These are phyloP conservation scores for Homarus gammarus DNA, from an alignment of 2,888 invertebrate species.

Conservation along the genomic window DNA sequence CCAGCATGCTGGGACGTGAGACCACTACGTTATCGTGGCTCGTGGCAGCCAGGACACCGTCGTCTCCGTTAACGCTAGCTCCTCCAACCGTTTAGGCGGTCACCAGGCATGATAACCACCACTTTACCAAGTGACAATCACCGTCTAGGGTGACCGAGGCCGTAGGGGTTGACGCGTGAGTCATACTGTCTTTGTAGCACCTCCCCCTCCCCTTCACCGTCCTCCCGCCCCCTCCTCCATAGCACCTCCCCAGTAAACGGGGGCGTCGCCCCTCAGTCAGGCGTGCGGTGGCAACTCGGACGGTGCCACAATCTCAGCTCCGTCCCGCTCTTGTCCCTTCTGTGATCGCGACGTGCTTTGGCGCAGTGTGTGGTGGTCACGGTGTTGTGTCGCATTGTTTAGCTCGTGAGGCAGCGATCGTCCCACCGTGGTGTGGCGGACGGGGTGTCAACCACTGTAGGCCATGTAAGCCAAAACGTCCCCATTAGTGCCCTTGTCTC, in stretches of 20 bases:
- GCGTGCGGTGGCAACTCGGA: slow-evolving; percentile 48
- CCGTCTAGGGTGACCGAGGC: not conserved
- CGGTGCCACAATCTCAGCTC: slow-evolving; percentile 33
- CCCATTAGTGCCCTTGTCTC: not conserved
- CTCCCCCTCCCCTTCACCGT: slow-evolving; percentile 19
- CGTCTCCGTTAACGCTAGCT: not conserved
- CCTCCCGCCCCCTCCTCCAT: slow-evolving; percentile 20
- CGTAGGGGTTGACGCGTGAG: slow-evolving; percentile 32
- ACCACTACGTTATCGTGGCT: slow-evolving; percentile 3
- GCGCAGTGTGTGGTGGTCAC: not conserved
- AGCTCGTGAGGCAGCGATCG: not conserved
- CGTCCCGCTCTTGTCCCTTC: not conserved
- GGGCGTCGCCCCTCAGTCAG: slow-evolving; percentile 67
- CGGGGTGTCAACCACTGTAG: not conserved
- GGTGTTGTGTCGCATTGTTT: not conserved
- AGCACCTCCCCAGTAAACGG: slow-evolving; percentile 38
- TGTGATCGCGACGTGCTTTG: not conserved
- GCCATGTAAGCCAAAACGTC: not conserved
- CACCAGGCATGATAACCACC: not conserved
- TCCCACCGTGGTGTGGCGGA: not conserved
- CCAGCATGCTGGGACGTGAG: slow-evolving; percentile 16
- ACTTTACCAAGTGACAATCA: not conserved
- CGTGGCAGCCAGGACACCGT: not conserved
- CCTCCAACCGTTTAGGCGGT: not conserved
- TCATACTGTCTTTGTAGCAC: slow-evolving; percentile 40